These are phyloP conservation scores for Cydia amplana DNA, from an alignment of 1,140 invertebrate genomes.

Conservation along the genomic window DNA sequence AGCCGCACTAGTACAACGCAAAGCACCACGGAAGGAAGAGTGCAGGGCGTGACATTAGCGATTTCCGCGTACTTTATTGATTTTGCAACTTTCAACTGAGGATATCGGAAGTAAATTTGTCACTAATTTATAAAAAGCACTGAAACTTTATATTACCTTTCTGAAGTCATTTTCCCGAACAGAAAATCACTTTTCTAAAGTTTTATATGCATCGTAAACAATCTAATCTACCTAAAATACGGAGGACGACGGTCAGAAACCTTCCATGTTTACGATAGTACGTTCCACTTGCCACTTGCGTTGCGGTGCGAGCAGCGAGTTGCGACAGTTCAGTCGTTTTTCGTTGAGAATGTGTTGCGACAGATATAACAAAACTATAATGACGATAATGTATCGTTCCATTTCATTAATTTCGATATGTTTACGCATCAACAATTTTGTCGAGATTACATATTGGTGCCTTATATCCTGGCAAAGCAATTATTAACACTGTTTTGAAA, in stretches of 20 bases:
- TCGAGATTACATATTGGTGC: conserved; percentile 2
- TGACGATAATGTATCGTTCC: conserved; percentile 5
- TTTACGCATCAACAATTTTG: conserved; percentile 11
- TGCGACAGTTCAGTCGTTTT: conserved; percentile 20
- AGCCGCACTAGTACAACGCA: conserved; percentile 47
- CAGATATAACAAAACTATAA: background rate
- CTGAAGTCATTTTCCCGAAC: conserved; percentile 67
- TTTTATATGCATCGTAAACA: conserved; percentile 60
- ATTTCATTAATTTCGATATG: conserved; percentile 8
- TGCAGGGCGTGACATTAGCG: conserved; percentile 78
- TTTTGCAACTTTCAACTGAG: conserved; percentile 75
- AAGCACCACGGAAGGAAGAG: conserved; percentile 58
- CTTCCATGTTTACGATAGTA: conserved; percentile 63
- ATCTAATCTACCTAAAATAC: conserved; percentile 68
- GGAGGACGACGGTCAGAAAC: conserved; percentile 59
- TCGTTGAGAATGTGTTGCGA: conserved; percentile 21
- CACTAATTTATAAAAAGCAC: conserved; percentile 43
- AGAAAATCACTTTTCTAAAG: conserved; percentile 42
- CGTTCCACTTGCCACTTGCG: conserved; percentile 27
- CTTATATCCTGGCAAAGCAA: background rate
- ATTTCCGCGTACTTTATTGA: conserved; percentile 79
- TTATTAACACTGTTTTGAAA: background rate
- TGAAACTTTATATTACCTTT: conserved; percentile 62
- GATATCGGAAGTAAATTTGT: conserved; percentile 61
- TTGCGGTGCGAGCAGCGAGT: conserved; percentile 15